Evolutionary conservation across 1,140 invertebrate genomes (phyloP).

Genomic region (Bradysia coprophila): DNA sequence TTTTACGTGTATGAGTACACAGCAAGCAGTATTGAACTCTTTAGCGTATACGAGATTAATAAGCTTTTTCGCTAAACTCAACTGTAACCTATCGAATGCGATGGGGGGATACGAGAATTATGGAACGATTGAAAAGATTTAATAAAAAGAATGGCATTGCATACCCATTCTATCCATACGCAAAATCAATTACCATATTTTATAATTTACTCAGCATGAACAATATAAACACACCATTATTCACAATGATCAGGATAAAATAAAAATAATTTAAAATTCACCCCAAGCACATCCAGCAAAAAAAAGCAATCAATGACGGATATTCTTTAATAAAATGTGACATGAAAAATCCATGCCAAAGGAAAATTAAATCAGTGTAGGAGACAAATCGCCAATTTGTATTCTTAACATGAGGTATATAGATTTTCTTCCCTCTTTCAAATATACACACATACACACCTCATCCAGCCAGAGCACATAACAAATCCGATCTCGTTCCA

Average conservation of each 20-base stretch:
- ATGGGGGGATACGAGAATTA: too few relatives aligned
- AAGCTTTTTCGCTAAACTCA: too few relatives aligned
- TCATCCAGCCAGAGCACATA: too few relatives aligned
- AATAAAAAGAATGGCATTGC: too few relatives aligned
- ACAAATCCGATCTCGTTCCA: too few relatives aligned
- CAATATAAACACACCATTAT: background rate
- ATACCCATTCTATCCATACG: too few relatives aligned
- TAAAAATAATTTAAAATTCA: background rate
- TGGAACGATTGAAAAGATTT: too few relatives aligned
- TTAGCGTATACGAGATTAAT: too few relatives aligned
- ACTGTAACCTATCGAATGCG: too few relatives aligned
- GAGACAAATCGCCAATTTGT: conserved; percentile 1
- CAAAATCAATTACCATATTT: too few relatives aligned
- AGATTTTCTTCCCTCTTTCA: background rate
- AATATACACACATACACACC: background rate
- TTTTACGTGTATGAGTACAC: too few relatives aligned
- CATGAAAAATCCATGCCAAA: background rate
- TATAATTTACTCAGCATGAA: background rate
- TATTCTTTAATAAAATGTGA: conserved; percentile 2
- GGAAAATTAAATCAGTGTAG: background rate
- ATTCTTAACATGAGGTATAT: background rate
- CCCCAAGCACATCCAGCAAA: background rate
- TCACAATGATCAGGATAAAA: background rate
- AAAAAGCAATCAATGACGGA: conserved; percentile 1
- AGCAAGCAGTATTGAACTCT: too few relatives aligned